Percentiles rank a stretch among this genome's conserved stretches.
Evolutionary conservation across 2,113 vertebrate genomes (phyloP).

Genomic region (Acrocephalus arundinaceus): DNA sequence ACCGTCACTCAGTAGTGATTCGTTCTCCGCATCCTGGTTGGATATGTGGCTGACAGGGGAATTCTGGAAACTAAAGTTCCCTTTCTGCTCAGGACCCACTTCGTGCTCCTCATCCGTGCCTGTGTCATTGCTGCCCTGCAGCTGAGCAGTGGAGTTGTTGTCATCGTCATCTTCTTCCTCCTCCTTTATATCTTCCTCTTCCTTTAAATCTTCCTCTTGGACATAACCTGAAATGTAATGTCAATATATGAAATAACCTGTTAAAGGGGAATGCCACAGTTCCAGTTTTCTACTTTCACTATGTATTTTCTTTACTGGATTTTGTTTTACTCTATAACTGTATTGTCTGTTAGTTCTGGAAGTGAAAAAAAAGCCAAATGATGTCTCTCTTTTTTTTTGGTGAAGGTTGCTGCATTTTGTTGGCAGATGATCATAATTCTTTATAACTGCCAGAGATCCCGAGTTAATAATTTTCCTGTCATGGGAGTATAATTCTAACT

Average conservation of each 20-base stretch:
- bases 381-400: background rate
- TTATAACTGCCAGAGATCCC: slow-evolving; percentile 50
- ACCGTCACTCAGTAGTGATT: slow-evolving; percentile 90
- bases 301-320: background rate
- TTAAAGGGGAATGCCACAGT: background rate
- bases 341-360: background rate
- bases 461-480: slow-evolving; percentile 62
- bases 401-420: slow-evolving; percentile 2
- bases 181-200: slow-evolving; percentile 82
- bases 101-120: slow-evolving; percentile 91
- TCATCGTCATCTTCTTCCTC: slow-evolving; percentile 90
- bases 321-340: background rate
- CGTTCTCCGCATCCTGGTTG: slow-evolving; percentile 91
- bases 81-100: slow-evolving; percentile 87
- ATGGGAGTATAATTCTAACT: slow-evolving; percentile 43
- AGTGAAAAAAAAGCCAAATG: slow-evolving; percentile 9
- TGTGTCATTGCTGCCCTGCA: slow-evolving; percentile 85
- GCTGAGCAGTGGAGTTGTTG: slow-evolving; percentile 83
- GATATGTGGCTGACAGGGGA: slow-evolving; percentile 92
- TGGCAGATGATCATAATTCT: slow-evolving; percentile 58
- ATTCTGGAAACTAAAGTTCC: slow-evolving; percentile 93
- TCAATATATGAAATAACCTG: slow-evolving; percentile 38
- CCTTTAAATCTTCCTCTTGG: slow-evolving; percentile 88
- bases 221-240: slow-evolving; percentile 86
- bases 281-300: background rate